Evolutionary conservation across 37 sponge, comb jelly and placozoan species (phyloP).

Genomic region (Spongilla lacustris): DNA sequence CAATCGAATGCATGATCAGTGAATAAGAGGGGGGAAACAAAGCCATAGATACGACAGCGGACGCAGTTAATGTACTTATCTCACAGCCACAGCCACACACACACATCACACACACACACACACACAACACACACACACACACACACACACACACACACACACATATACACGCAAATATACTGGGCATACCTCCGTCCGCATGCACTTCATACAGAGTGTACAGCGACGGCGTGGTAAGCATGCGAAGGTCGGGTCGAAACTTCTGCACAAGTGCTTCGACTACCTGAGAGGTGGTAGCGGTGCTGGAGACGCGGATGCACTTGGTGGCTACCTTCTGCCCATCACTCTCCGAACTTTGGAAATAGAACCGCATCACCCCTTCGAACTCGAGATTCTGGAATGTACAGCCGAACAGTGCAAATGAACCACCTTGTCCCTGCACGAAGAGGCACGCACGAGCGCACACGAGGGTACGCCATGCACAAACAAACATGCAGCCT

Average conservation of each 20-base stretch:
- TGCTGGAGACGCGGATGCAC: conserved; percentile 79
- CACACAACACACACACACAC: conserved; percentile 10
- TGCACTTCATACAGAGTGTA: conserved; percentile 83
- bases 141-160: conserved; percentile 16
- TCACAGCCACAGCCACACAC: too few species aligned
- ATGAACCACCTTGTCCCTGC: too few species aligned
- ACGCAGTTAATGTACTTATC: too few species aligned
- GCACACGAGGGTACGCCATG: too few species aligned
- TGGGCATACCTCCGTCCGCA: conserved; percentile 67
- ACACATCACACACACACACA: conserved; percentile 2
- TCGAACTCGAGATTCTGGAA: conserved; percentile 76
- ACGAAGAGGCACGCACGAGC: too few species aligned
- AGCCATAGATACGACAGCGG: too few species aligned
- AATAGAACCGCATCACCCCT: conserved; percentile 88
- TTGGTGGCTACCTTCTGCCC: conserved; percentile 71
- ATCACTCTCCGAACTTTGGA: conserved; percentile 36
- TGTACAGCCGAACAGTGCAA: not conserved
- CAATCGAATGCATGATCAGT: too few species aligned
- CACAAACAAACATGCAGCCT: too few species aligned
- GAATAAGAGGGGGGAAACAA: too few species aligned
- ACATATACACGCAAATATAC: not conserved
- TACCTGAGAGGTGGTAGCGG: conserved; percentile 57
- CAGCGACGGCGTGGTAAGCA: conserved; percentile 52
- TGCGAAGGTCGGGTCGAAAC: conserved; percentile 86
- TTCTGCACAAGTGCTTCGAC: conserved; percentile 77